Evolutionary conservation across 2,797 vertebrate species (phyloP), one percentile per base, ranked within the genome.

Genomic region (Antennarius maculatus): DNA sequence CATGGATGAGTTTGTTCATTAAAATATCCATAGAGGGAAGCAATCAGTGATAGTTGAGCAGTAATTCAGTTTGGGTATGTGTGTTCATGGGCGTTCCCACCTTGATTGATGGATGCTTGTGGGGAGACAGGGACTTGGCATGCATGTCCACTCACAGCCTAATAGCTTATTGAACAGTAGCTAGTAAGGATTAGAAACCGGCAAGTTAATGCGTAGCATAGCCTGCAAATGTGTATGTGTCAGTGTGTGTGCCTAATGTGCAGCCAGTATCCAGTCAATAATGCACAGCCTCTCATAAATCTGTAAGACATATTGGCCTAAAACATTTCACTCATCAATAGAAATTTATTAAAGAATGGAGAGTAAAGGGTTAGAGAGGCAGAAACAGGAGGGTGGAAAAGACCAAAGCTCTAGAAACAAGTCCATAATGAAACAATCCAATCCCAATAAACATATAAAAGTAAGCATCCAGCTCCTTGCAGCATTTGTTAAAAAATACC

Each of bases 101-200:
- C 37, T 54, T 89, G 88, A 92, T 88, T 87, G 92, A 93, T 93
- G 86, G 85, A 80, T 78, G 72, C 74, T 82, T 74, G 62, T 73
- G 69, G 82, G 64, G 69, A 80, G 77, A 84, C 72, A 86, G 85
- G 74, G 82, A 79, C 85, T 91, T 93, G 88, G 88, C 90, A 92
- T 92, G 89, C 91, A 85, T 86, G 88, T 90, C 88, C 88, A 77
- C 77, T 88, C 71, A 77, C 88, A 83, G 81, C 83, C 89, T 94
- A 94, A 94, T 93, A 79, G 92, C 88, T 93, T 93, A 93, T 93
- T 93, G 90, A 93, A 76, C 89, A 88, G 83, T 80, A 43, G 84
- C 86, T 87, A 71, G 81, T 82, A 84, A 88, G 86, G 85, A 92
- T 93, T 94, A 89, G 88, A 84, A 93, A 90, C 82, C 73, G 54